These are phyloP conservation scores for Tachysurus vachellii DNA, from an alignment of 2,113 vertebrate species.

Conservation along the genomic window DNA sequence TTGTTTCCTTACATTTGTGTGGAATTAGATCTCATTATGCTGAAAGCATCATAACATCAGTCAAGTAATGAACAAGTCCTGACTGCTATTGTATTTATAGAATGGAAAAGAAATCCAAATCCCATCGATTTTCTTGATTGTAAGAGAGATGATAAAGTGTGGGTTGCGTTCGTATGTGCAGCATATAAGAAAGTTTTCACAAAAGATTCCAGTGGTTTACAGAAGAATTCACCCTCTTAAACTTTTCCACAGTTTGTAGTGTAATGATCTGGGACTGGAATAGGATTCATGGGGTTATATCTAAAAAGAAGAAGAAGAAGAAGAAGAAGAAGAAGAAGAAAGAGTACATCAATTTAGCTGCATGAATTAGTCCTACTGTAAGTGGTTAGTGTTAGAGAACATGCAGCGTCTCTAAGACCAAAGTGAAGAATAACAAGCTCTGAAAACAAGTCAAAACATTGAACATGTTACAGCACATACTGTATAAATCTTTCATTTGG, in stretches of 20 bases:
- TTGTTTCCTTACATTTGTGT: conserved; percentile 52
- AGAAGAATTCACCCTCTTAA: neutral
- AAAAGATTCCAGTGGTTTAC: neutral
- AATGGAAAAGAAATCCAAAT: conserved; percentile 24
- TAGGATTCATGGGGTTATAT: too few species aligned
- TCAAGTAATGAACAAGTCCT: conserved; percentile 40
- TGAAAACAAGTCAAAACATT: neutral
- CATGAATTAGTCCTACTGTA: too few species aligned
- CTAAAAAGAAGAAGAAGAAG: neutral
- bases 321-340: too few species aligned
- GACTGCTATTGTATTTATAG: conserved; percentile 47
- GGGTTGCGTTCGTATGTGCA: conserved; percentile 6
- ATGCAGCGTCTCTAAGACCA: too few species aligned
- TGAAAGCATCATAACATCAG: conserved; percentile 47
- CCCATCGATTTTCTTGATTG: conserved; percentile 47
- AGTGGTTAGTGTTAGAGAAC: too few species aligned
- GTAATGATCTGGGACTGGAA: too few species aligned
- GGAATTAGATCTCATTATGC: conserved; percentile 52
- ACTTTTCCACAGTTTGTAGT: neutral
- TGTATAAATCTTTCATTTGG: neutral
- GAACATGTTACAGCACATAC: neutral
- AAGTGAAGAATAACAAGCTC: too few species aligned
- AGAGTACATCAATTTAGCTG: too few species aligned
- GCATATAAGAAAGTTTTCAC: neutral
- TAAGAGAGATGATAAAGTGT: conserved; percentile 51